Conservation (phyloP, 2,797 vertebrate species). For the Graptemys geographica region DNA sequence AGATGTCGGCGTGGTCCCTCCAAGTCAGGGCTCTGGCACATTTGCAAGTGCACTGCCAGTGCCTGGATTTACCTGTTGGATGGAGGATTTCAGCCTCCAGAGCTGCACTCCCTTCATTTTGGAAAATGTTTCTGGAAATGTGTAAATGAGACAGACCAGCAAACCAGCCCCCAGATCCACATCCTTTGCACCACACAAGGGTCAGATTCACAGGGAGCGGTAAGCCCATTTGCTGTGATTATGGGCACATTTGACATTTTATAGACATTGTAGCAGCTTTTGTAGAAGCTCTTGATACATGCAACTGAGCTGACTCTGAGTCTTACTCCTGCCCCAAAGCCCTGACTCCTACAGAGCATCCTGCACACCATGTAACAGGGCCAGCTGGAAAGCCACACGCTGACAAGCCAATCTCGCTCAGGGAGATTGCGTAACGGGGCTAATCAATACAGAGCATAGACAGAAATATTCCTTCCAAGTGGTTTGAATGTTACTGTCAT, state of each 20-base stretch:
- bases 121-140: too few species aligned
- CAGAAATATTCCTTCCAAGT: background rate
- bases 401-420: background rate
- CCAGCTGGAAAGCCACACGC: background rate
- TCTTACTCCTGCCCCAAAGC: background rate
- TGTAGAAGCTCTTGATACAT: background rate
- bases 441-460: background rate
- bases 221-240: background rate
- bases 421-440: background rate
- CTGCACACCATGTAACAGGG: background rate
- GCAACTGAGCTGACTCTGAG: background rate
- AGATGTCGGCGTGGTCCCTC: background rate
- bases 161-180: background rate
- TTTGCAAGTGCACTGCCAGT: background rate
- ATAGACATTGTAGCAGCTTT: background rate
- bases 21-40: too few species aligned
- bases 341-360: background rate
- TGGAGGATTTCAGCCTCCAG: background rate
- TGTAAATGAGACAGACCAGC: too few species aligned
- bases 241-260: background rate
- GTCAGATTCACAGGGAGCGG: background rate
- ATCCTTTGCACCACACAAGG: background rate
- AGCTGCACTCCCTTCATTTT: too few species aligned
- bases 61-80: background rate
- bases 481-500: background rate